These are phyloP conservation scores for Ataeniobius toweri DNA, from an alignment of 2,797 vertebrate species.

Conservation along the genomic window DNA sequence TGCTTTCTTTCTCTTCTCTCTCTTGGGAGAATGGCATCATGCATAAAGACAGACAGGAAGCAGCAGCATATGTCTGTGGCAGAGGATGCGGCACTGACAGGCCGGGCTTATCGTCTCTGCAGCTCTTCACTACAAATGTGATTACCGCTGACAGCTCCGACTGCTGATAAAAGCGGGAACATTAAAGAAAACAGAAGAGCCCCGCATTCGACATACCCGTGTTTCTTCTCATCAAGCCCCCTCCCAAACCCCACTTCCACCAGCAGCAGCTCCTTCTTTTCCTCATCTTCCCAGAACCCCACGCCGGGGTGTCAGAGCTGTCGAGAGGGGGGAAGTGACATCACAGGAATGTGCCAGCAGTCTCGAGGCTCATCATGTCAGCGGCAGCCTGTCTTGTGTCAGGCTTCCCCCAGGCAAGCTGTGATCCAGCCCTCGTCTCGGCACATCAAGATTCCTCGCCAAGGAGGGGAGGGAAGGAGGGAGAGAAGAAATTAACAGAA, in stretches of 20 bases:
- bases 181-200: constrained; percentile 83
- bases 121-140: constrained; percentile 75
- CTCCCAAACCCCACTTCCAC: constrained; percentile 33
- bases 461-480: constrained; percentile 54
- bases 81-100: constrained; percentile 76
- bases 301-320: constrained; percentile 76
- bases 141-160: constrained; percentile 82
- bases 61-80: constrained; percentile 75
- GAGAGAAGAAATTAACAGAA: constrained; percentile 77
- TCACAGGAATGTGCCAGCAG: constrained; percentile 80
- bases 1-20: constrained; percentile 59
- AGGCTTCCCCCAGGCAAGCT: constrained; percentile 81
- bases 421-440: constrained; percentile 78
- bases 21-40: constrained; percentile 72
- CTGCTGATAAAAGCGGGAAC: constrained; percentile 81
- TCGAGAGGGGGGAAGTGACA: constrained; percentile 80
- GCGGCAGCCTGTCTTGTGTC: constrained; percentile 80
- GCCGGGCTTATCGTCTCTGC: constrained; percentile 76
- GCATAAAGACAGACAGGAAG: constrained; percentile 67
- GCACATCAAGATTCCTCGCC: constrained; percentile 72
- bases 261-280: constrained; percentile 48
- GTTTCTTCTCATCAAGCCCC: constrained; percentile 70
- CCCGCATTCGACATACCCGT: constrained; percentile 56
- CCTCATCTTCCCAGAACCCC: constrained; percentile 55
- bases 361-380: constrained; percentile 80